These are phyloP conservation scores for Acrocephalus kingi DNA, from an alignment of 2,113 vertebrate species.

Conservation along the genomic window DNA sequence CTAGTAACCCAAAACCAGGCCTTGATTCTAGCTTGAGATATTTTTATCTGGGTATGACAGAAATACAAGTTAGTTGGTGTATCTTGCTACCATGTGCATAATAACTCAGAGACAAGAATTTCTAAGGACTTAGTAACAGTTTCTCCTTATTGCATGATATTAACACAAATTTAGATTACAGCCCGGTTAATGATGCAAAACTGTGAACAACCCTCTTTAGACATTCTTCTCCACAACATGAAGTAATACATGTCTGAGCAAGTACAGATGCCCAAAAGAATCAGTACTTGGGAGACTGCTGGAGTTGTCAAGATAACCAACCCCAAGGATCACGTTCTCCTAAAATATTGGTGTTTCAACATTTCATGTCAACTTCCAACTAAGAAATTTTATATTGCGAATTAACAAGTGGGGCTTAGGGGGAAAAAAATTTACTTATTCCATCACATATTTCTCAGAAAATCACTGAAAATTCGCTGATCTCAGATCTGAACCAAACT, in stretches of 20 bases:
- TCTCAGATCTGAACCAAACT: background rate
- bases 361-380: background rate
- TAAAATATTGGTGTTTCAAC: background rate
- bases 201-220: background rate
- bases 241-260: background rate
- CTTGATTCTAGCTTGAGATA: background rate
- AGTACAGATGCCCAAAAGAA: background rate
- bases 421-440: background rate
- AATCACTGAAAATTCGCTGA: background rate
- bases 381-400: rapidly evolving
- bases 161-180: background rate
- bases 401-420: background rate
- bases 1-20: background rate
- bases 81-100: background rate
- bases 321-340: background rate
- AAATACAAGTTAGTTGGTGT: background rate
- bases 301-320: background rate
- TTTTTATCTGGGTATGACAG: background rate
- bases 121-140: background rate
- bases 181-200: background rate
- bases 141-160: background rate
- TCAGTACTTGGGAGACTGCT: background rate
- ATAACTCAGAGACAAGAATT: background rate
- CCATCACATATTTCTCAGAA: background rate
- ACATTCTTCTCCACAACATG: background rate